Base-by-base conservation (phyloP, 1,140 invertebrate genomes). In the Drosophila trapezifrons region DNA sequence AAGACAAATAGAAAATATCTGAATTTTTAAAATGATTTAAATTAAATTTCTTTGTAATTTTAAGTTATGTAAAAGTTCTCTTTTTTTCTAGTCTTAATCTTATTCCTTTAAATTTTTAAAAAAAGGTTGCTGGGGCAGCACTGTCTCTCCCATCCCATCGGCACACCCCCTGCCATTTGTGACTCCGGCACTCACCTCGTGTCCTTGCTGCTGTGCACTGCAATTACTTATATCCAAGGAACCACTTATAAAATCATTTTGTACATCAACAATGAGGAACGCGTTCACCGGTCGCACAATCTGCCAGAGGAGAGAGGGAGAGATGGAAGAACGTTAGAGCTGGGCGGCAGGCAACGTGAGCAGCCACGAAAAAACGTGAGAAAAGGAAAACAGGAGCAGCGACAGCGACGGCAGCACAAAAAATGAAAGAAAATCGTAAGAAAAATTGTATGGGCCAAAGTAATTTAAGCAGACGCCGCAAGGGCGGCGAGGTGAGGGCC, bases 211-310 rank as follows among this genome's bases (percentile, higher is more conserved):
- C 82, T 97, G 95, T 22, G 98, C 98, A 54, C 97, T 96, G 92
- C 98, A 98, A 81, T 98, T 96, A 91, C 95, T 96, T 81, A 99
- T 96, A 82, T 98, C 96, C 55, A 99, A 94, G 13, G 97, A 97
- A 47, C 98, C 98, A 60, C 95, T 95, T 85, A 99, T 98, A 93
- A 99, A 99, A 93, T 99, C 98, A 93, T 99, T 99, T 93, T 99
- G 98, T 4, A 99, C 98, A 93, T 99, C 98, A 51, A 99, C 97
- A 65, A 99, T 95, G 29, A 99, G 93, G 87, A 99, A 96, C n/a
- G 96, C 98, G 89, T 95, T 96, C 55, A 97, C 95, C 27, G 98
- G 98, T 59, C 96, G 94, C 49, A 98, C 95, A 90, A 97, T 96
- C 96, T 96, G 92, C 66, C 92, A 77, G 63, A 89, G 56, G 60